Percentiles rank a stretch among this genome's conserved stretches.
phyloP scores from a whole-genome alignment of 2,113 vertebrate species.

The Toxostoma redivivum region DNA sequence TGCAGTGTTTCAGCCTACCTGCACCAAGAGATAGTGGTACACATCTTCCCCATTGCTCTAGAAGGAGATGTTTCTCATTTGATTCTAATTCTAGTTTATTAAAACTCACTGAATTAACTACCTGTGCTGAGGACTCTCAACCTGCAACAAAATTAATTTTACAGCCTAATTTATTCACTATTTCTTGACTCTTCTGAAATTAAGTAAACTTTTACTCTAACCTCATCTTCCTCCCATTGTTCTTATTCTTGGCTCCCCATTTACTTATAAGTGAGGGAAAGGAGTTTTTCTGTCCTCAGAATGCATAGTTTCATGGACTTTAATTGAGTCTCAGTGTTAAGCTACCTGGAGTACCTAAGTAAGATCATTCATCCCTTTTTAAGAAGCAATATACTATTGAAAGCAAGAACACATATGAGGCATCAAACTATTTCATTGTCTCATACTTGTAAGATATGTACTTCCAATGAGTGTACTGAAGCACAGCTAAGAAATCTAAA shows the following conservation, averaged over 20 bases:
- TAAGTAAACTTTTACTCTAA: background rate
- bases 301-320: background rate
- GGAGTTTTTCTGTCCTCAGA: background rate
- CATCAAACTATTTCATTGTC: slow-evolving; percentile 12
- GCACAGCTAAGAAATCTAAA: background rate
- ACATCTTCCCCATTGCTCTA: background rate
- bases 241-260: background rate
- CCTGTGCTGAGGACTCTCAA: background rate
- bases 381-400: slow-evolving; percentile 36
- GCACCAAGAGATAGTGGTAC: background rate
- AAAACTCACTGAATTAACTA: slow-evolving; percentile 21
- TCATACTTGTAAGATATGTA: background rate
- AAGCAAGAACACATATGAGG: background rate
- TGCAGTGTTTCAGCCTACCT: background rate
- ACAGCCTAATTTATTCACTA: background rate
- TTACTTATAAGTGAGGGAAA: background rate
- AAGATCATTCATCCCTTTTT: background rate
- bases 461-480: background rate
- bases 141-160: slow-evolving; percentile 16
- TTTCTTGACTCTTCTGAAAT: background rate
- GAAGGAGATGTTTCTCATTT: background rate
- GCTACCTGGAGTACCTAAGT: background rate
- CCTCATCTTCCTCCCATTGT: background rate
- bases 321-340: background rate
- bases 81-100: background rate